Conservation (phyloP, 2,113 vertebrate genomes). For the Rhineura floridana region DNA sequence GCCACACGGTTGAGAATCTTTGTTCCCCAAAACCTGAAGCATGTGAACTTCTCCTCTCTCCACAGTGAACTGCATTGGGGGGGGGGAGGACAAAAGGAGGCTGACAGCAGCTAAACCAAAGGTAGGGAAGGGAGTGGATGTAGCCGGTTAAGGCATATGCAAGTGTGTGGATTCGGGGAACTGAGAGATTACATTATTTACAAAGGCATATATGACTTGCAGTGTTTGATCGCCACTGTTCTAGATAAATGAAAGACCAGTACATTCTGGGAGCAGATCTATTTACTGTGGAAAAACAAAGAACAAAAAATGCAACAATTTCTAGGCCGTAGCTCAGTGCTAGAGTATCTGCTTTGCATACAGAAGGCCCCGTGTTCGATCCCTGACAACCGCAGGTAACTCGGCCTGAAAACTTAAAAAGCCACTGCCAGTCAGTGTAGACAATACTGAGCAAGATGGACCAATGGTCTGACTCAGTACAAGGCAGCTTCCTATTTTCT, state of each 20-base stretch:
- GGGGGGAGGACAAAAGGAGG: neutral
- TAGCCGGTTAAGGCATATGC: neutral
- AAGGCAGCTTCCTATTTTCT: too few species aligned
- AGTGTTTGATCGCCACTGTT: neutral
- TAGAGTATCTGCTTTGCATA: too few species aligned
- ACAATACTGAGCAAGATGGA: too few species aligned
- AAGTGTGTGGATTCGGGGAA: neutral
- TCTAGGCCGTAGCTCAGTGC: neutral
- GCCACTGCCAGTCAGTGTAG: too few species aligned
- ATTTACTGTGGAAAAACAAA: neutral
- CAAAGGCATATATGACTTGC: neutral
- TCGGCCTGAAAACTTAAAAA: too few species aligned
- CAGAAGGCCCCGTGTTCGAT: too few species aligned
- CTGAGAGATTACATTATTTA: slow-evolving; percentile 7
- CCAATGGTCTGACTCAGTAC: too few species aligned
- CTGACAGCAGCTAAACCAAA: neutral
- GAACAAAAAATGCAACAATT: neutral
- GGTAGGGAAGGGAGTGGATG: neutral
- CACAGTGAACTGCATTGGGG: neutral
- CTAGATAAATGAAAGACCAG: neutral
- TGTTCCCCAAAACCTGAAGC: neutral
- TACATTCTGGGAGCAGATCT: neutral
- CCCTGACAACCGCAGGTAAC: too few species aligned
- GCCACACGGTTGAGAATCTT: neutral
- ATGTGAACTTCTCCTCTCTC: neutral